Base-by-base conservation (phyloP, 2,113 vertebrate species). In the Sander vitreus region DNA sequence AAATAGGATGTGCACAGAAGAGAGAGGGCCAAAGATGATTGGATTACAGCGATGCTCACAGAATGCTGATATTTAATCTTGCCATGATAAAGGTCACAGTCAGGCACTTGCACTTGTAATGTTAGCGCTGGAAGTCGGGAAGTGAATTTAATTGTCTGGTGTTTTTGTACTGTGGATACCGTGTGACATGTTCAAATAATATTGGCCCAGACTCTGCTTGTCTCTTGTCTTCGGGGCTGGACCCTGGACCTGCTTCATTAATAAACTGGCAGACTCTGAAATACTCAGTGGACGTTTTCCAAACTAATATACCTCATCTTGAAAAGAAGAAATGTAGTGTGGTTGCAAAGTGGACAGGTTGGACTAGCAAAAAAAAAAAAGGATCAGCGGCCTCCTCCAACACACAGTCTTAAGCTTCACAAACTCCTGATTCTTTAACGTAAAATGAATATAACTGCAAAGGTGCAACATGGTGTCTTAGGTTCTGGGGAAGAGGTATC, bases 171-270 rank as follows among this genome's bases (percentile, higher is more conserved):
- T 3, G 30, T 33, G 4, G 62, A 50, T 21, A 36, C 73, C 50
- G 72, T n/a, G 3, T 23, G 73, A 76, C 71, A 33, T 73, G 88
- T 67, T 10, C 39, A 43, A 78, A 89, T 86, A 59, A 81, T 27
- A 54, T 39, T 30, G 54, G 54, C 68, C 80, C 36, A 6, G 4
- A 59, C 53, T 45, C 14, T 45, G 48, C 58, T 76, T 65, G 67
- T n/a, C 78, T 33, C 58, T 47, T 47, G 72, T 63, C 36, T 77
- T 63, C 48, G 6, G 73, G 80, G 57, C 33, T 19, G 58, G 60
- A 65, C 64, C 25, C 45, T 6, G 59, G 23, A 74, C 55, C 67
- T 2, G 9, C 72, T 78, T 82, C 72, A 82, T 82, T 85, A 87
- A 73, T 73, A 65, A 59, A 33, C 45, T 11, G 13, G 51, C 70